These are phyloP conservation scores for Chloroceryle inda DNA, from an alignment of 2,797 vertebrate genomes.

Conservation along the genomic window DNA sequence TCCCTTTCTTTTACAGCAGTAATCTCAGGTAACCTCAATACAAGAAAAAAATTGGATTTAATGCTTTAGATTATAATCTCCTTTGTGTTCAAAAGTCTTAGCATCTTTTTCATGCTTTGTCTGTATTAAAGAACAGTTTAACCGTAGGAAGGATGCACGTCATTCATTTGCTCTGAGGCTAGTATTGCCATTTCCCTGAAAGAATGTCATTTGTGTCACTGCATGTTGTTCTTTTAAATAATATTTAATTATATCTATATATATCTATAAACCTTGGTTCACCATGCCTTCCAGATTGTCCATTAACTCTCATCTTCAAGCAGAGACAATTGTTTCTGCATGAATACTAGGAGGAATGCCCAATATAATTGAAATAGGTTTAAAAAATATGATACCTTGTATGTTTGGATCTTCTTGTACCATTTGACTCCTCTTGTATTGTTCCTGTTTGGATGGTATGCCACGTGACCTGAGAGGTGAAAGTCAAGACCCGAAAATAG, in stretches of 20 bases:
- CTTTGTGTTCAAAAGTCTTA: conserved; percentile 11
- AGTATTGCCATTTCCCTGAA: not conserved
- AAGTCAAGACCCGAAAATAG: not conserved
- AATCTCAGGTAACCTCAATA: not conserved
- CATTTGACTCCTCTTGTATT: not conserved
- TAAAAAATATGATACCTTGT: not conserved
- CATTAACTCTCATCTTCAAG: not conserved
- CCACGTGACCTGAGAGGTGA: not conserved
- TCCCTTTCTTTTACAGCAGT: not conserved
- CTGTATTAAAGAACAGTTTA: conserved; percentile 18
- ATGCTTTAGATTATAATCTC: conserved; percentile 11
- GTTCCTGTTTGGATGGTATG: not conserved
- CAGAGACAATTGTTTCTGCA: not conserved
- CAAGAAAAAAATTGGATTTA: not conserved
- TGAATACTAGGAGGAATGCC: not conserved
- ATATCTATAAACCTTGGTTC: not conserved
- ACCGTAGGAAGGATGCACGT: not conserved
- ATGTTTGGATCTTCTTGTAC: not conserved
- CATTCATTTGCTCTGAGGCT: not conserved
- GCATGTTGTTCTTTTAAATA: not conserved
- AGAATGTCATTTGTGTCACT: conserved; percentile 23
- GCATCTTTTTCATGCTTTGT: conserved; percentile 10
- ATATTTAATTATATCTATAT: conserved; percentile 3
- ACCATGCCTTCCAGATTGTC: not conserved
- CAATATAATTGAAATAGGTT: not conserved